Evolutionary conservation across 2,797 vertebrate genomes (phyloP), one percentile per base, ranked within the genome.

Genomic region (Channa striata): DNA sequence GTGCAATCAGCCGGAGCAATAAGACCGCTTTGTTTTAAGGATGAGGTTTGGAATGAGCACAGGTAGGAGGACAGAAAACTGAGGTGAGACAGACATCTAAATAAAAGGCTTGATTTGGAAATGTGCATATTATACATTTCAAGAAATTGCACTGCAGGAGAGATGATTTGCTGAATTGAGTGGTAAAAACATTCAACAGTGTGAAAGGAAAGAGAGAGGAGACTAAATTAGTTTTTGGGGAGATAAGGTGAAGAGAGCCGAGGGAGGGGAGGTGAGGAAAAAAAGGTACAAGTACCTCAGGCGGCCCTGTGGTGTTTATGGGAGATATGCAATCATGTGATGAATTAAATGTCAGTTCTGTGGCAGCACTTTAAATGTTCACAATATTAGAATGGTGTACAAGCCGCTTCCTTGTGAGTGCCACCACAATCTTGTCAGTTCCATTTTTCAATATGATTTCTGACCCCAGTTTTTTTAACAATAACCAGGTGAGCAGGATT

Each of bases 121-220:
- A 78, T 62, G 34, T 80, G 73, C 57, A 56, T 37, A 17, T 37
- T 74, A 8, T 36, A 60, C n/a, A n/a, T 68, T 23, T 67, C 44
- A 61, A 58, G 57, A 51, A 59, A 57, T 58, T 16, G 2, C 40
- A 37, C 65, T 69, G 50, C 40, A 77, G 74, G 47, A 62, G 57
- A 73, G 2, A 1, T 25, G 68, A 74, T 71, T 72, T 68, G 77
- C 73, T 63, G 70, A 79, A 0, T 36, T 48, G 20, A 73, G 71
- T 21, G 52, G 50, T 73, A 69, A 75, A 81, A 52, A 42, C 47
- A 81, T 71, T 72, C 59, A 73, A 59, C 40, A 56, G 51, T 47
- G 39, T 21, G 51, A 56, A 72, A 50, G 63, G 67, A 74, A 66
- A 69, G 40, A 13, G 43, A 60, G 49, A 42, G 10, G 59, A 68